Evolutionary conservation across 2,113 vertebrate genomes (phyloP), one percentile per base, ranked within the genome.

Genomic region (Sorex fumeus): DNA sequence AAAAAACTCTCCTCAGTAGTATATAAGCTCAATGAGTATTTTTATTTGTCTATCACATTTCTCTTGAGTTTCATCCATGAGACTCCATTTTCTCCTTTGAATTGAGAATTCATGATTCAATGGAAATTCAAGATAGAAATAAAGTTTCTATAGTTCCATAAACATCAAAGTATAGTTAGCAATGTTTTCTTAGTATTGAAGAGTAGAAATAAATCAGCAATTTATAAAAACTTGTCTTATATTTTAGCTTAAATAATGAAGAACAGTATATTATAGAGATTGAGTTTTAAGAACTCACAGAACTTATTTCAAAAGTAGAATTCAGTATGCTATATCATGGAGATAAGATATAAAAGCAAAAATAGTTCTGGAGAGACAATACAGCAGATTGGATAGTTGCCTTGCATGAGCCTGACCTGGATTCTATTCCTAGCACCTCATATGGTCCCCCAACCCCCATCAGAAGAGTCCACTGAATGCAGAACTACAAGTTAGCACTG

Each of bases 211-310:
- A 43, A 80, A 77, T 50, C 77, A 84, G 0, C 25, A 87, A 47
- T n/a, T 67, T n/a, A 67, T 4, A 27, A 34, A 87, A 28, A 18
- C 0, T 47, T 78, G 87, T 64, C 36, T 15, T 69, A 50, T 79
- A 53, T 77, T 81, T 32, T 8, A 25, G 40, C 23, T 88, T 18
- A 86, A 80, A 87, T 34, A 91, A 53, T 87, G n/a, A 84, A 87
- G 66, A n/a, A 9, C 74, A 75, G 47, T 50, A 12, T 50, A 50
- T 50, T 10, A 50, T 50, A 7, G 47, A 12, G 47, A 50, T 50
- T 50, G 13, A 13, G 45, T 50, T 50, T 50, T 50, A 13, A 50
- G 47, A 50, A 50, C 10, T 13, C 13, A 50, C 47, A 10, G 47
- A 50, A 50, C 10, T 50, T 50, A 50, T 50, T 50, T 50, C 10